These are phyloP conservation scores for Octopus sinensis DNA, from an alignment of 1,140 invertebrate genomes.

Conservation along the genomic window DNA sequence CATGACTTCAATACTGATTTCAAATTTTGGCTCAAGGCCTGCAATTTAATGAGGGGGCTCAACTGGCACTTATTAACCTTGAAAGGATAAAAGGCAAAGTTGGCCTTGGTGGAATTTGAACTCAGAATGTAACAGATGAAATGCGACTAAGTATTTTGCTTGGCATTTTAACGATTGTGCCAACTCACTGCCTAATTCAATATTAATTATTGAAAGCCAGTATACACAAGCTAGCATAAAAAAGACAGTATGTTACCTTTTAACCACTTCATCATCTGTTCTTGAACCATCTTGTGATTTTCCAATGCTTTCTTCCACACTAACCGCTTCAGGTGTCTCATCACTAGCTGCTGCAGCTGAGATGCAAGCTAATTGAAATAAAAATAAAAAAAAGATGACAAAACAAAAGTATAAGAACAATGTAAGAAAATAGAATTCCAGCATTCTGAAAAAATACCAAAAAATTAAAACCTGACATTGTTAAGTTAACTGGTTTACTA, in stretches of 20 bases:
- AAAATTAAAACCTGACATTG: not conserved
- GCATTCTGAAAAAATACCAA: not conserved
- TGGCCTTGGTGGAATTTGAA: too few species aligned
- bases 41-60: too few species aligned
- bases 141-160: too few species aligned
- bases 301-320: slow-evolving; percentile 73
- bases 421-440: not conserved
- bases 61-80: too few species aligned
- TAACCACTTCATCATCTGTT: slow-evolving; percentile 64
- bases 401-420: not conserved
- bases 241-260: slow-evolving; percentile 61
- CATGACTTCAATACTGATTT: too few species aligned
- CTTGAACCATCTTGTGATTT: slow-evolving; percentile 76
- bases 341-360: slow-evolving; percentile 31
- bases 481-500: not conserved
- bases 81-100: too few species aligned
- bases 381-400: not conserved
- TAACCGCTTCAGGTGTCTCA: slow-evolving; percentile 39
- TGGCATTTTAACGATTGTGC: too few species aligned
- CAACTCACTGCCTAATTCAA: too few species aligned
- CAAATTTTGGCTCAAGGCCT: too few species aligned
- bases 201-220: too few species aligned
- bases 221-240: too few species aligned
- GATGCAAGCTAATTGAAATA: slow-evolving; percentile 26
- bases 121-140: too few species aligned